phyloP scores from a whole-genome alignment of 2,888 invertebrate genomes.

The Pollenia angustigena region DNA sequence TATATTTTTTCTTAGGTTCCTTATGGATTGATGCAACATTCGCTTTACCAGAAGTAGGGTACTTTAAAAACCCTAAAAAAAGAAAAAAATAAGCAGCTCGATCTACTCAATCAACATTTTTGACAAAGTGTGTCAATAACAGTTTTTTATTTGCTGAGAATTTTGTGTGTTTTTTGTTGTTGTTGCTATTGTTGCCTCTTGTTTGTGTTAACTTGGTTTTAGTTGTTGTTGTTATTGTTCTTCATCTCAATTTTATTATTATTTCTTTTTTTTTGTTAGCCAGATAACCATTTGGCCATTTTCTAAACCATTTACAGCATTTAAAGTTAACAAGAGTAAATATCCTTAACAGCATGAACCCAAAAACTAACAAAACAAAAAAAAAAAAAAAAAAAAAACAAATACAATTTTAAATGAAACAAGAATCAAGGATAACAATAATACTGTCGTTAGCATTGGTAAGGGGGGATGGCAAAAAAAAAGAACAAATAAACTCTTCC shows the following conservation, averaged over 20 bases:
- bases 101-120: conserved; percentile 74
- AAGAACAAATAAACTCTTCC: conserved; percentile 46
- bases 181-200: conserved; percentile 47
- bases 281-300: conserved; percentile 75
- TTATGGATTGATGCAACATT: background rate
- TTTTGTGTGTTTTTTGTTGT: conserved; percentile 68
- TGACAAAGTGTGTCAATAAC: conserved; percentile 82
- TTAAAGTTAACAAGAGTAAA: conserved; percentile 80
- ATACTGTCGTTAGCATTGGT: conserved; percentile 34
- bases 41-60: background rate
- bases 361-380: conserved; percentile 18
- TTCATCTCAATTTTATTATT: background rate
- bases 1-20: too few species aligned
- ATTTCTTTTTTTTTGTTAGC: conserved; percentile 37
- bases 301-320: conserved; percentile 82
- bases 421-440: conserved; percentile 49
- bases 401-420: background rate
- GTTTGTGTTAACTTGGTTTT: conserved; percentile 70
- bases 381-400: background rate
- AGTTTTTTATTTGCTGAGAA: conserved; percentile 81
- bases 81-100: conserved; percentile 4
- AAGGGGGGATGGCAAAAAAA: conserved; percentile 2
- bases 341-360: conserved; percentile 63
- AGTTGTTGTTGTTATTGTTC: conserved; percentile 48
- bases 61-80: background rate